Evolutionary conservation across 1,140 invertebrate species (phyloP).

Genomic region (Saccostrea glomerata): DNA sequence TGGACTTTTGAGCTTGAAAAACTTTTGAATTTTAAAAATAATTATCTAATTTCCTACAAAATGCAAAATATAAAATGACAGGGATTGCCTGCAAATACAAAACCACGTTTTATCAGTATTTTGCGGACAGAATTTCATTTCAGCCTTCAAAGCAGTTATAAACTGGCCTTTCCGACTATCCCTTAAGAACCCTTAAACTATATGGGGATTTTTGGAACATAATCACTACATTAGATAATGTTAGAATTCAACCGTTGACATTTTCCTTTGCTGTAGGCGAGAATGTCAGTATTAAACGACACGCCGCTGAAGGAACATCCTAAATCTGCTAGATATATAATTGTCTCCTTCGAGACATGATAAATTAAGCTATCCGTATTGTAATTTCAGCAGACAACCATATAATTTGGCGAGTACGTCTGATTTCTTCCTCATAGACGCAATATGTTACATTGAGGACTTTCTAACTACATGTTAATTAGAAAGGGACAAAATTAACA

Average conservation of each 20-base stretch:
- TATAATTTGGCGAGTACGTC: too few species aligned
- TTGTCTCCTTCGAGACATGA: background rate
- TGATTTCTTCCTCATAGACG: too few species aligned
- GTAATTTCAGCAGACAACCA: too few species aligned
- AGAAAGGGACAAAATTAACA: background rate
- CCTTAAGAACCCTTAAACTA: background rate
- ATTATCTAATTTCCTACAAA: too few species aligned
- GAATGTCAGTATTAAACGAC: background rate
- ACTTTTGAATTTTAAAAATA: too few species aligned
- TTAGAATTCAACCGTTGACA: background rate
- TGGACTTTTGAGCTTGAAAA: too few species aligned
- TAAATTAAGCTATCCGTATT: background rate
- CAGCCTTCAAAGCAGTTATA: background rate
- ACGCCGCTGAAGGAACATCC: background rate
- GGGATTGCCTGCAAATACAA: background rate
- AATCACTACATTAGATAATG: background rate
- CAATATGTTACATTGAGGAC: background rate
- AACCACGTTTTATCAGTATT: background rate
- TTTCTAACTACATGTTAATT: background rate
- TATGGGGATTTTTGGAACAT: background rate
- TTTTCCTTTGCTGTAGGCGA: conserved; percentile 11
- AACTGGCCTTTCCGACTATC: background rate
- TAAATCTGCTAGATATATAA: background rate
- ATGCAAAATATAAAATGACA: too few species aligned
- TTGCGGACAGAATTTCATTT: background rate